Base-by-base conservation (phyloP, 2,113 vertebrate species). In the Phodopus roborovskii region DNA sequence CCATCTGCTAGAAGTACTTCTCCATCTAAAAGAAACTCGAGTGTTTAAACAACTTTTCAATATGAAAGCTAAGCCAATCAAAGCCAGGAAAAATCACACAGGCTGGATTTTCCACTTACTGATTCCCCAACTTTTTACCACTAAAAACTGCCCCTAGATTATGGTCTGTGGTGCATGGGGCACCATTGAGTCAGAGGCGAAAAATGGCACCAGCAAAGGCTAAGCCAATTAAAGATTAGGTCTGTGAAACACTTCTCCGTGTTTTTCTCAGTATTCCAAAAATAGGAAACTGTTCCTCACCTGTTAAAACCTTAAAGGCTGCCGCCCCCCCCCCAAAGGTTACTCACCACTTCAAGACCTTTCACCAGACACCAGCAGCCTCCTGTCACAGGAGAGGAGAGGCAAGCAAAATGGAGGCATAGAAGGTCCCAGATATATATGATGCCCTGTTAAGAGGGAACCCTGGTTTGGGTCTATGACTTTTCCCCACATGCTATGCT, bases 31-130 rank as follows among this genome's bases (percentile, higher is more conserved):
- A 70, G 64, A 36, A 36, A 22, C 85, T n/a, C 16, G 50, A 91
- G 85, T 28, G 1, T 82, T 89, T 75, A 92, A 97, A 77, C 26
- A 94, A 90, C 60, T 85, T 95, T 96, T 95, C 74, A 94, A 28
- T 85, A 66, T 66, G 58, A 95, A 96, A 91, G 73, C 68, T 93
- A 58, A 96, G 74, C 83, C 87, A 91, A 83, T 88, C 58, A 85
- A 83, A 96, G 88, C 82, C 92, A 97, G 75, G 53, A 96, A 97
- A 95, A 88, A 94, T 88, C 77, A 82, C 24, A 7, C 53, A 92
- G 93, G 56, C 92, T 92, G 58, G 90, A 94, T 95, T 96, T 97
- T 91, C 95, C 92, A 96, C 26, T 42, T 70, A 88, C 94, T 89
- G 53, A 78, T 71, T 70, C 92, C 97, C 89, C 39, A 81, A 68